phyloP scores from a whole-genome alignment of 2,797 vertebrate genomes.

The Danio jaintianensis region DNA sequence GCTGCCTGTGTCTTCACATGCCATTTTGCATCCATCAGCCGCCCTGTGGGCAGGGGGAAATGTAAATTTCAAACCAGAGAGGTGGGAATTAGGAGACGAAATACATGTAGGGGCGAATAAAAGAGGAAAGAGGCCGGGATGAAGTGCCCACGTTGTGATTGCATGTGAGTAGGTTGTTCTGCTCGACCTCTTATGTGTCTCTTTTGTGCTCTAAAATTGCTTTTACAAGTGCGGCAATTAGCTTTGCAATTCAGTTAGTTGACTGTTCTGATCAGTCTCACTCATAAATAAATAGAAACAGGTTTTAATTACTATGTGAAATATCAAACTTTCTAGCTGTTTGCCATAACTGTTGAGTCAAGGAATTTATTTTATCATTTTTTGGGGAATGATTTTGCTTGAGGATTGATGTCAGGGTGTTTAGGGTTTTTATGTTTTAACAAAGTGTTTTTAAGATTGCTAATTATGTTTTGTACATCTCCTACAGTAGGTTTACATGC shows the following conservation, averaged over 20 bases:
- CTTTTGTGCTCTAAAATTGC: background rate
- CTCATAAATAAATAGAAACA: background rate
- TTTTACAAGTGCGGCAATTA: background rate
- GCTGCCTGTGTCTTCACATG: constrained; percentile 14
- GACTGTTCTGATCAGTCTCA: background rate
- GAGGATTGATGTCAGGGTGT: background rate
- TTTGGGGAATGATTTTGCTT: background rate
- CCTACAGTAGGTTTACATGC: no score
- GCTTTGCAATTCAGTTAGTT: background rate
- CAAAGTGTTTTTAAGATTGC: no score
- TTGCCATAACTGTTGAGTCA: background rate
- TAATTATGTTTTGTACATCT: no score
- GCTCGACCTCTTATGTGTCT: background rate
- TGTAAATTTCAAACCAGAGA: constrained; percentile 37
- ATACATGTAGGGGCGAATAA: constrained; percentile 45
- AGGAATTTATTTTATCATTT: background rate
- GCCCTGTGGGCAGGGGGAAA: constrained; percentile 17
- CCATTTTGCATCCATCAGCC: constrained; percentile 30
- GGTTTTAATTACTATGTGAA: background rate
- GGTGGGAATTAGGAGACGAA: constrained; percentile 28
- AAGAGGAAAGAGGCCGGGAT: constrained; percentile 72
- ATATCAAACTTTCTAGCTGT: background rate
- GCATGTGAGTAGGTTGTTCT: background rate
- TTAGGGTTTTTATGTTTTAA: no score
- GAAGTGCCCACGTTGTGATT: constrained; percentile 43